These are phyloP conservation scores for Anoplius nigerrimus DNA, from an alignment of 2,888 invertebrate genomes.

Conservation along the genomic window DNA sequence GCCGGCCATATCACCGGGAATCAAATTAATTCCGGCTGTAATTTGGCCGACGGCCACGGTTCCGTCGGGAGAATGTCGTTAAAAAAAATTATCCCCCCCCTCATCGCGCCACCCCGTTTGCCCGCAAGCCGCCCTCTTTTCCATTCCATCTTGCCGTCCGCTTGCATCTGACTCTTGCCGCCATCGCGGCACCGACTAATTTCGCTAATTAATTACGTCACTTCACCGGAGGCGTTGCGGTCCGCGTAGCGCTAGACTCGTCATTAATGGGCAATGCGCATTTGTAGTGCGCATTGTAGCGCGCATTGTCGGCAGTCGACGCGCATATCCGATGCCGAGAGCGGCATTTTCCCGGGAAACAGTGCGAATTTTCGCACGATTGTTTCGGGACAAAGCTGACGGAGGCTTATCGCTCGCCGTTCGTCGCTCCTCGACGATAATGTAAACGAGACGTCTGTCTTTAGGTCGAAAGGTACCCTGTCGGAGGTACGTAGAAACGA, in stretches of 20 bases:
- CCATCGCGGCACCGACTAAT: conserved; percentile 4
- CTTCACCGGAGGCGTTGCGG: conserved; percentile 15
- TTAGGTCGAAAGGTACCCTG: too few relatives aligned
- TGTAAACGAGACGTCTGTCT: too few relatives aligned
- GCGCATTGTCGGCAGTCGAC: too few relatives aligned
- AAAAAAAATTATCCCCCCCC: conserved; percentile 18
- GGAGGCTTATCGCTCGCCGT: neutral
- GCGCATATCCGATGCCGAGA: too few relatives aligned
- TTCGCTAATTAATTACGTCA: conserved; percentile 20
- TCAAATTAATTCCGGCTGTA: too few relatives aligned
- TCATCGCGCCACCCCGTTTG: conserved; percentile 3
- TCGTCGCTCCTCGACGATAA: neutral
- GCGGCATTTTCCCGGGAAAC: neutral
- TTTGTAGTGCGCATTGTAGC: neutral
- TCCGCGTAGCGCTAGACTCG: neutral
- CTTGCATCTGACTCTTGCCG: neutral
- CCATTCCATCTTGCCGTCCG: too few relatives aligned
- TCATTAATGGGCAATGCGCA: conserved; percentile 10
- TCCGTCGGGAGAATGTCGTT: too few relatives aligned
- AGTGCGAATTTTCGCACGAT: neutral
- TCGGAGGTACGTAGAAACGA: too few relatives aligned
- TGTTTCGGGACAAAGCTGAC: neutral
- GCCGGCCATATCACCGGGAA: too few relatives aligned
- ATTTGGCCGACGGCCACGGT: too few relatives aligned
- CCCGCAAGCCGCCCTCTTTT: too few relatives aligned